Percentiles rank a stretch among this genome's conserved stretches.
Conservation (phyloP, 2,888 invertebrate genomes). For the Phalangium opilio region DNA sequence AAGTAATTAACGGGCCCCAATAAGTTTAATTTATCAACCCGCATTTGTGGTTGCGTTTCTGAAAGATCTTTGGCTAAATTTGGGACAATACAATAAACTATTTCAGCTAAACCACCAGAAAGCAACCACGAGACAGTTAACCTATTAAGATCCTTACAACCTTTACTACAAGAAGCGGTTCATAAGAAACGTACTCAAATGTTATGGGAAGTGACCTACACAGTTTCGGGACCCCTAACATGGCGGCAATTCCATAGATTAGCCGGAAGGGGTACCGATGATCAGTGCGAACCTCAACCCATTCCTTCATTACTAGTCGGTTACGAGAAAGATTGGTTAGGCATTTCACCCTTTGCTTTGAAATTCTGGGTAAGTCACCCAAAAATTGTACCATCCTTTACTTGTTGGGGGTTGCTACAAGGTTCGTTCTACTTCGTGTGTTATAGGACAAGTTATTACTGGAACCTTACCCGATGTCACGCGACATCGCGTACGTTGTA, state of each 20-base stretch:
- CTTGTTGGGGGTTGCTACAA: not conserved
- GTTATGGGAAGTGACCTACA: constrained; percentile 82
- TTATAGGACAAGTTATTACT: constrained; percentile 70
- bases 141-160: constrained; percentile 77
- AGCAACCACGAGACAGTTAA: constrained; percentile 81
- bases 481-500: constrained; percentile 88
- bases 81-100: too few relatives aligned
- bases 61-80: too few relatives aligned
- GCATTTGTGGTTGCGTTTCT: too few relatives aligned
- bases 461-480: constrained; percentile 86
- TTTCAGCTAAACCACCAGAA: constrained; percentile 44
- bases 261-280: constrained; percentile 83
- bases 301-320: constrained; percentile 87
- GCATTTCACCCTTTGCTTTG: constrained; percentile 82
- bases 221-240: constrained; percentile 88
- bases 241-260: constrained; percentile 96
- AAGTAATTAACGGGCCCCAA: too few relatives aligned
- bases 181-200: constrained; percentile 58
- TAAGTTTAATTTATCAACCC: too few relatives aligned
- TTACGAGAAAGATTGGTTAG: constrained; percentile 86
- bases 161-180: constrained; percentile 84
- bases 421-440: too few relatives aligned
- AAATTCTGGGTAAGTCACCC: constrained; percentile 55
- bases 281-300: constrained; percentile 92
- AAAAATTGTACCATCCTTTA: not conserved